Percentiles rank a stretch among this genome's conserved stretches.
These are phyloP conservation scores for Stenotaenia linearis DNA, from an alignment of 2,888 invertebrate species.

Conservation along the genomic window DNA sequence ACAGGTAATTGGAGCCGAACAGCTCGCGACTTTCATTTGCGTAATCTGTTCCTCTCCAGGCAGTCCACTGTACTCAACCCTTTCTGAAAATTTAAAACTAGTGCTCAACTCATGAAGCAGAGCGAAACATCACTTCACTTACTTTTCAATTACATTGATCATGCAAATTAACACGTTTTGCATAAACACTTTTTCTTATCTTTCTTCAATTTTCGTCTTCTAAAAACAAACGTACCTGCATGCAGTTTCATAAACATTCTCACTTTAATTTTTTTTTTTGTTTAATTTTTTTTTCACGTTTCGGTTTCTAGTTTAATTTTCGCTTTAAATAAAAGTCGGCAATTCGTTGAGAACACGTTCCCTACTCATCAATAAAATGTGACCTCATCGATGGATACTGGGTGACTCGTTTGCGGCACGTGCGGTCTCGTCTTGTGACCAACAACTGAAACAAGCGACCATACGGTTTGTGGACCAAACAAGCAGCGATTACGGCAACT, in stretches of 20 bases:
- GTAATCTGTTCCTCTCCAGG: neutral
- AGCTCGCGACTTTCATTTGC: slow-evolving; percentile 9
- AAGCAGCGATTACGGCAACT: slow-evolving; percentile 6
- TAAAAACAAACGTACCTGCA: neutral
- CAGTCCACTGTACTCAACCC: slow-evolving; percentile 4
- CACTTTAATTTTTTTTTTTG: neutral
- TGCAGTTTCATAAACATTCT: neutral
- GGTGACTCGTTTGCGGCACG: slow-evolving; percentile 24
- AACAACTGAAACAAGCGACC: slow-evolving; percentile 13
- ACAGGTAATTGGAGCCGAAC: slow-evolving; percentile 9
- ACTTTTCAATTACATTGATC: neutral
- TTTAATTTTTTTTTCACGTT: neutral
- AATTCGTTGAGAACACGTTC: neutral
- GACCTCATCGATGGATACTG: slow-evolving; percentile 4
- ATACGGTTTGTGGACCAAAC: slow-evolving; percentile 4
- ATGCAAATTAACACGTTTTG: neutral
- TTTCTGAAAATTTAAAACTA: neutral
- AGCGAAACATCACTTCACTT: neutral
- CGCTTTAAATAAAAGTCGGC: neutral
- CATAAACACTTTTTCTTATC: neutral
- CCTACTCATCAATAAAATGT: neutral
- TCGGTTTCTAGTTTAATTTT: too few relatives aligned
- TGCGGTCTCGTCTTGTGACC: slow-evolving; percentile 2
- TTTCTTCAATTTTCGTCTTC: neutral
- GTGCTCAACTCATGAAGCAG: neutral